phyloP scores from a whole-genome alignment of 2,797 vertebrate species.

The Poeciliopsis turneri region DNA sequence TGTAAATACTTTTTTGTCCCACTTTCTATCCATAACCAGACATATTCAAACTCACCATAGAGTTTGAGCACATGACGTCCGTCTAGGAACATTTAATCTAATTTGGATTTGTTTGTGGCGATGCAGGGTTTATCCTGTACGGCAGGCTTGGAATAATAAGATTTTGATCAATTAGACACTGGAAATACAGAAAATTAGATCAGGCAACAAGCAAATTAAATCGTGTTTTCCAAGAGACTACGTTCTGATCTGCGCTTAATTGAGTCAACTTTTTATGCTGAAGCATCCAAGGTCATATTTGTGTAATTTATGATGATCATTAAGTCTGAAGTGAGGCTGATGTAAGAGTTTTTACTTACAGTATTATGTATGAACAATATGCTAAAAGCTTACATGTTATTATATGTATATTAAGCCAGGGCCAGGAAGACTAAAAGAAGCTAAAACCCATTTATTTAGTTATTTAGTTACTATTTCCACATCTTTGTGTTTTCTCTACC shows the following conservation, averaged over 20 bases:
- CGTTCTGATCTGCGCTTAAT: slow-evolving; percentile 5
- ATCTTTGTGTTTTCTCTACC: neutral
- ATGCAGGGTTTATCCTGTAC: slow-evolving; percentile 9
- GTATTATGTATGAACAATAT: neutral
- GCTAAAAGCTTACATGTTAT: neutral
- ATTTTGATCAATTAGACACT: slow-evolving; percentile 33
- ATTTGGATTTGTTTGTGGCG: slow-evolving; percentile 26
- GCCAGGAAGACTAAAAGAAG: neutral
- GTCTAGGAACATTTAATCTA: slow-evolving; percentile 40
- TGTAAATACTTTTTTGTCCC: slow-evolving; percentile 25
- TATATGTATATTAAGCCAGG: neutral
- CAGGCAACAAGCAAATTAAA: slow-evolving; percentile 13
- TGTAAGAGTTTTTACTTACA: neutral
- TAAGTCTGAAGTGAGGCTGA: neutral
- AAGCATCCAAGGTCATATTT: neutral
- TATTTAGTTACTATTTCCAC: neutral
- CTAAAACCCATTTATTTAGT: neutral
- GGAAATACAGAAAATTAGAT: slow-evolving; percentile 32
- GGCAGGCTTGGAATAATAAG: slow-evolving; percentile 40
- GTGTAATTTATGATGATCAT: neutral
- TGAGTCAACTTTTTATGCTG: neutral
- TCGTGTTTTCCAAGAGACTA: slow-evolving; percentile 30
- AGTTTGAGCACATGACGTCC: slow-evolving; percentile 24
- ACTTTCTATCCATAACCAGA: slow-evolving; percentile 41
- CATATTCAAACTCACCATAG: neutral